phyloP scores from a whole-genome alignment of 2,113 vertebrate species.

The Mohoua ochrocephala region DNA sequence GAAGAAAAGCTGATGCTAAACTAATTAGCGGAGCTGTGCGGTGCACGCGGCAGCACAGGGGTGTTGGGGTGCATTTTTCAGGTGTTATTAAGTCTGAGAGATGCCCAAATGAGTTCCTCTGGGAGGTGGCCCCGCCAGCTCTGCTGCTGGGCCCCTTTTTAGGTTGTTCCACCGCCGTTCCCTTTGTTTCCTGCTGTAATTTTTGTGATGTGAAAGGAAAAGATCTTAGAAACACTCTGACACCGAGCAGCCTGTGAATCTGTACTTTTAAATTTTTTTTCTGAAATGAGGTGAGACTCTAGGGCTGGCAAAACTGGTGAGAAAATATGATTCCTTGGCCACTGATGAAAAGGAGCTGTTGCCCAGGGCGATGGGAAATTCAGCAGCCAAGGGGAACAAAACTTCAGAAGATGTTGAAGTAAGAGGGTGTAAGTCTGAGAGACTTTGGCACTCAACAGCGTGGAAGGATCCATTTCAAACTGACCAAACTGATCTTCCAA shows the following conservation, averaged over 20 bases:
- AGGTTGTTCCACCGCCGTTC: neutral
- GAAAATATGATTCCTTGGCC: neutral
- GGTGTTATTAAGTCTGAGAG: neutral
- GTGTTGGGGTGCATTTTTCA: neutral
- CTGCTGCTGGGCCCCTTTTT: neutral
- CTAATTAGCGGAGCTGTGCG: neutral
- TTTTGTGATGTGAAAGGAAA: neutral
- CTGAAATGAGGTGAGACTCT: neutral
- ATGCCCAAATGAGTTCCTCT: neutral
- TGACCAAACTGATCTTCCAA: neutral
- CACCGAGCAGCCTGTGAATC: neutral
- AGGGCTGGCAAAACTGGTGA: neutral
- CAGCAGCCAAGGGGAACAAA: neutral
- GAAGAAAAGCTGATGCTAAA: constrained; percentile 14
- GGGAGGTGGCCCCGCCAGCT: neutral
- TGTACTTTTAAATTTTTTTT: neutral
- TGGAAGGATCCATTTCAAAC: neutral
- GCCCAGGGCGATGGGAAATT: neutral
- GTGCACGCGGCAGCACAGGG: neutral
- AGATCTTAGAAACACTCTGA: neutral
- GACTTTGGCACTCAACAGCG: neutral
- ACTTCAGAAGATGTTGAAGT: neutral
- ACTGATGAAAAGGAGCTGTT: neutral
- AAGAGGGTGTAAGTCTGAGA: no score
- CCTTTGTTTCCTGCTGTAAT: neutral